Percentiles rank a stretch among this genome's conserved stretches.
These are phyloP conservation scores for Tipula helvola DNA, from an alignment of 2,888 invertebrate species.

Conservation along the genomic window DNA sequence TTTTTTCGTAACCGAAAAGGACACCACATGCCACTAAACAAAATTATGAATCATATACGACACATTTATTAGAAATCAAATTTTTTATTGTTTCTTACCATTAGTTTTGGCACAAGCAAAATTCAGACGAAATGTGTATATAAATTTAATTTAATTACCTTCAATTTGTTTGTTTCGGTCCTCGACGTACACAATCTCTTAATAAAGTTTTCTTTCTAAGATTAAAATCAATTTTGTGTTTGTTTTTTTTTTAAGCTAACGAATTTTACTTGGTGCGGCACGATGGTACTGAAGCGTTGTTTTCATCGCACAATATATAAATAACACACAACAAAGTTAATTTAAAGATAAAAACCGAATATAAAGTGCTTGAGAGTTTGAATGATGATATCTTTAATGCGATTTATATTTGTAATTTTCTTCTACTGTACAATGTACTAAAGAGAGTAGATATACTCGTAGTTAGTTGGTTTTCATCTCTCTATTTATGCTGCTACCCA, in stretches of 20 bases:
- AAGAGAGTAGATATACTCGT: background rate
- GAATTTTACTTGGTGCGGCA: background rate
- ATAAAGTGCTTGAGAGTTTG: background rate
- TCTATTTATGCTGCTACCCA: background rate
- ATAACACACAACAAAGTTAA: slow-evolving; percentile 4
- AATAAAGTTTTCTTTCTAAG: background rate
- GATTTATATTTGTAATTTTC: background rate
- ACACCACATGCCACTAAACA: no score
- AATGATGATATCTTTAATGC: background rate
- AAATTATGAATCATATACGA: background rate
- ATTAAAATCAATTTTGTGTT: background rate
- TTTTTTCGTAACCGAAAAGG: no score
- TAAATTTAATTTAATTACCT: background rate
- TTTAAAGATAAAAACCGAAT: background rate
- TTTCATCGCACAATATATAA: background rate
- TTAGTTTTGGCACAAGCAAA: background rate
- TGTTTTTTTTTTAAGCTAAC: background rate
- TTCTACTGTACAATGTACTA: background rate
- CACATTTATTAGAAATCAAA: background rate
- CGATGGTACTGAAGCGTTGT: background rate
- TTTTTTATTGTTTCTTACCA: background rate
- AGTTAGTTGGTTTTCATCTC: background rate
- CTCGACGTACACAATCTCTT: background rate
- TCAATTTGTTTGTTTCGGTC: background rate
- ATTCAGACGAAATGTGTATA: background rate